phyloP scores from a whole-genome alignment of 2,888 invertebrate species.

The Palloptera scutellata region DNA sequence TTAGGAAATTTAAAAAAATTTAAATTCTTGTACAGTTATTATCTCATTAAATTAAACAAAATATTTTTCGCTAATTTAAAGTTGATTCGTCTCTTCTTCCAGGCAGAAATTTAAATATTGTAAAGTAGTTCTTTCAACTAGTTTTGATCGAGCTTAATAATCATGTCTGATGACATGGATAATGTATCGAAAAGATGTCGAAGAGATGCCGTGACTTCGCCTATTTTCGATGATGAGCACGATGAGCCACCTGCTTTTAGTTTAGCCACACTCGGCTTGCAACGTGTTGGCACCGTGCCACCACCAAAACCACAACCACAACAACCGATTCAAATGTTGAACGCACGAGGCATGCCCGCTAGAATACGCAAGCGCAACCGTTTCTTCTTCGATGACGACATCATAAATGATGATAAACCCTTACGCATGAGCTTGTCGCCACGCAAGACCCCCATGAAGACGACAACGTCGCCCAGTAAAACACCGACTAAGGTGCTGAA shows the following conservation, averaged over 20 bases:
- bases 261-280: slow-evolving; percentile 81
- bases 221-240: slow-evolving; percentile 67
- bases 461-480: slow-evolving; percentile 66
- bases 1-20: too few species aligned
- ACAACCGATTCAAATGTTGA: slow-evolving; percentile 81
- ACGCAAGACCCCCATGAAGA: slow-evolving; percentile 62
- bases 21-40: too few species aligned
- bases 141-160: neutral
- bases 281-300: slow-evolving; percentile 79
- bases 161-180: slow-evolving; percentile 42
- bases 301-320: slow-evolving; percentile 75
- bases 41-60: too few species aligned
- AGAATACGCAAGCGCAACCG: slow-evolving; percentile 89
- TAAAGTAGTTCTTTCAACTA: neutral
- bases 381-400: slow-evolving; percentile 88
- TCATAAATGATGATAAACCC: slow-evolving; percentile 81
- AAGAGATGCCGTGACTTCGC: slow-evolving; percentile 27
- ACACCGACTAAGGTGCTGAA: slow-evolving; percentile 66
- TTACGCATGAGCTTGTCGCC: slow-evolving; percentile 69
- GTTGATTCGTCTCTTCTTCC: too few species aligned
- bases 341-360: slow-evolving; percentile 89
- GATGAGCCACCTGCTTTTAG: slow-evolving; percentile 78
- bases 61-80: too few species aligned
- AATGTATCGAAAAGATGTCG: slow-evolving; percentile 26
- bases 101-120: too few species aligned